phyloP scores from a whole-genome alignment of 2,113 vertebrate species.

The Dissostichus mawsoni region DNA sequence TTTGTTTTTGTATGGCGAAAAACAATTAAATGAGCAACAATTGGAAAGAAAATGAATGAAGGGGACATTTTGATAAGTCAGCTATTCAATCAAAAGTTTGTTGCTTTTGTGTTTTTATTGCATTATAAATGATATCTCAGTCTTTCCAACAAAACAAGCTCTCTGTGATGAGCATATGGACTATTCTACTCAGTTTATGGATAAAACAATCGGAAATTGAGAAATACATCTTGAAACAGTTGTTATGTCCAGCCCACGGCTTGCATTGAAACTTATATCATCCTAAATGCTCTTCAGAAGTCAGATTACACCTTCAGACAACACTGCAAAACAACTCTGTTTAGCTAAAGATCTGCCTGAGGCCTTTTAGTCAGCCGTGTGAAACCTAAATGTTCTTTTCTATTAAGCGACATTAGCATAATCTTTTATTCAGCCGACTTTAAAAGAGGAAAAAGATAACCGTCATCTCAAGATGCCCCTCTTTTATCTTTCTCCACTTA shows the following conservation, averaged over 20 bases:
- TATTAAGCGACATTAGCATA: constrained; percentile 20
- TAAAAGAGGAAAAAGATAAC: constrained; percentile 31
- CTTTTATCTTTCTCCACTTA: constrained; percentile 34
- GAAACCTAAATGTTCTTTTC: constrained; percentile 23
- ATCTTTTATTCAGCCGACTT: constrained; percentile 39
- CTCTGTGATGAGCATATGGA: background rate
- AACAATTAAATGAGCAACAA: background rate
- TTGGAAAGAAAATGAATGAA: no score
- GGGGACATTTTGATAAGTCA: background rate
- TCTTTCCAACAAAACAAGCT: background rate
- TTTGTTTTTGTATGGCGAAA: background rate
- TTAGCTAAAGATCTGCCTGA: background rate
- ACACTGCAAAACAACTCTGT: constrained; percentile 3
- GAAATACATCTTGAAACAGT: background rate
- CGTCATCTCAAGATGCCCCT: constrained; percentile 11
- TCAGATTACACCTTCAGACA: constrained; percentile 24
- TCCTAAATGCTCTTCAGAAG: constrained; percentile 9
- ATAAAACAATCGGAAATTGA: background rate
- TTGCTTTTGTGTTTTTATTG: background rate
- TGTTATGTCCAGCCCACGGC: background rate
- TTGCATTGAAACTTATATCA: background rate
- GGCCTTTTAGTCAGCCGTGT: constrained; percentile 16
- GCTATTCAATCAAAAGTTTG: background rate
- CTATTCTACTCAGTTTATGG: background rate
- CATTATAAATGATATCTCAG: background rate